phyloP scores from a whole-genome alignment of 2,113 vertebrate genomes.

The Hemicordylus capensis region DNA sequence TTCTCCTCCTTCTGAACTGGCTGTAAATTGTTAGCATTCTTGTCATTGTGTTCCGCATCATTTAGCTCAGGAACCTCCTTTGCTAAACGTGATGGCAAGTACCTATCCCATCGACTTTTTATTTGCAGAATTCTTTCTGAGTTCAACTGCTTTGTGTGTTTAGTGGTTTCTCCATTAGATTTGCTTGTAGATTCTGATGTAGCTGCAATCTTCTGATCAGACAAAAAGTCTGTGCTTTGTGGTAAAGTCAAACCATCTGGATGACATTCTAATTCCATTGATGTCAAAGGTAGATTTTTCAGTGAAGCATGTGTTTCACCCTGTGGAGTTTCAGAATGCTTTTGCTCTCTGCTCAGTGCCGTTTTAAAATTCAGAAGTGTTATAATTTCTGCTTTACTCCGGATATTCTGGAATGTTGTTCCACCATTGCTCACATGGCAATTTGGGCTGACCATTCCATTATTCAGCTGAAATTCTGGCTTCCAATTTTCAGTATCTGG shows the following conservation, averaged over 20 bases:
- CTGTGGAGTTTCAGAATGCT: not conserved
- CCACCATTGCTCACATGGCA: fast-evolving
- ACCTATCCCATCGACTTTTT: slow-evolving; percentile 58
- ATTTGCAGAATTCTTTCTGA: not conserved
- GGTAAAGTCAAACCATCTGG: not conserved
- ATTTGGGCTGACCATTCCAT: not conserved
- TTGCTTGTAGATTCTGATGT: not conserved
- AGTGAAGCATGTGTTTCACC: not conserved
- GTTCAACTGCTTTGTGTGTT: not conserved
- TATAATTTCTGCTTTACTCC: slow-evolving; percentile 79
- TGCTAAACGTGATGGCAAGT: slow-evolving; percentile 28
- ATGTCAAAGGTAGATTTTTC: not conserved
- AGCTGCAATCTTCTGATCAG: not conserved
- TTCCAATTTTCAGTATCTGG: not conserved
- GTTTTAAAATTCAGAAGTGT: slow-evolving; percentile 72
- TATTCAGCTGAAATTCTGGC: not conserved
- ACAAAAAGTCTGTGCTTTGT: not conserved
- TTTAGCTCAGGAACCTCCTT: not conserved
- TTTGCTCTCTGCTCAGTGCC: not conserved
- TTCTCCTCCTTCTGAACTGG: slow-evolving; percentile 2
- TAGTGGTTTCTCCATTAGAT: not conserved
- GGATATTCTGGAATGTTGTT: slow-evolving; percentile 59
- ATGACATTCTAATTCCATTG: not conserved
- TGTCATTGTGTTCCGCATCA: not conserved
- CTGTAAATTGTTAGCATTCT: slow-evolving; percentile 12